A percentile compares a stretch with the other conserved stretches of the same genome.
Evolutionary conservation across 2,113 vertebrate genomes (phyloP).

Genomic region (Campylomormyrus tamandua): DNA sequence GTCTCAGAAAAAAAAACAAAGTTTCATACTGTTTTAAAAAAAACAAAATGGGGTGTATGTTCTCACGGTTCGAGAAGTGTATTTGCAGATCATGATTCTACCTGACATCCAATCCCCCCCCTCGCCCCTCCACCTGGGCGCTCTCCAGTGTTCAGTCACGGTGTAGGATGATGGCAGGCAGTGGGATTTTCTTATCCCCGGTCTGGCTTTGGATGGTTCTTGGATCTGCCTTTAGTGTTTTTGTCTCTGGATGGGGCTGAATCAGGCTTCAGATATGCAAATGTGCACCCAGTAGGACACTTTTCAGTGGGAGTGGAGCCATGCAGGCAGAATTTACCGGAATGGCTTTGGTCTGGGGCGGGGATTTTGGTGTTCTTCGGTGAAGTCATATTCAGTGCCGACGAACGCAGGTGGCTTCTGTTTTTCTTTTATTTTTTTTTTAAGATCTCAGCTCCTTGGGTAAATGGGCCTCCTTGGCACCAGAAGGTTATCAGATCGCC

Average conservation of each 20-base stretch:
- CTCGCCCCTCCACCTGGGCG: no score
- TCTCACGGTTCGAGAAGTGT: not conserved
- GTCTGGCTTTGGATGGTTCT: not conserved
- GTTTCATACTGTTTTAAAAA: not conserved
- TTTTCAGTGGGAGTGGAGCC: not conserved
- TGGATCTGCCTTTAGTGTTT: not conserved
- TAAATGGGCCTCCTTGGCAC: not conserved
- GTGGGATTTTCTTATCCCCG: not conserved
- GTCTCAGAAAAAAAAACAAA: not conserved
- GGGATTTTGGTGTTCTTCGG: not conserved
- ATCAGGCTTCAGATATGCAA: conserved; percentile 2
- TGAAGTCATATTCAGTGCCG: not conserved
- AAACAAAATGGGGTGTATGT: not conserved
- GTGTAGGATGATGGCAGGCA: not conserved
- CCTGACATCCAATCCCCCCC: not conserved
- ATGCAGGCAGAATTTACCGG: not conserved
- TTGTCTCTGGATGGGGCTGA: not conserved
- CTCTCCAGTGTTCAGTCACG: not conserved
- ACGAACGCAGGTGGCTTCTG: not conserved
- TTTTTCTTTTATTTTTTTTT: not conserved
- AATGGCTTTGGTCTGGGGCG: not conserved
- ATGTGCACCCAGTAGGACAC: not conserved
- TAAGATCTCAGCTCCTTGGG: not conserved
- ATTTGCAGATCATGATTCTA: not conserved
- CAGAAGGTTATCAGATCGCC: not conserved